Evolutionary conservation across 1,140 invertebrate genomes (phyloP).

Genomic region (Diachasmimorpha longicaudata): DNA sequence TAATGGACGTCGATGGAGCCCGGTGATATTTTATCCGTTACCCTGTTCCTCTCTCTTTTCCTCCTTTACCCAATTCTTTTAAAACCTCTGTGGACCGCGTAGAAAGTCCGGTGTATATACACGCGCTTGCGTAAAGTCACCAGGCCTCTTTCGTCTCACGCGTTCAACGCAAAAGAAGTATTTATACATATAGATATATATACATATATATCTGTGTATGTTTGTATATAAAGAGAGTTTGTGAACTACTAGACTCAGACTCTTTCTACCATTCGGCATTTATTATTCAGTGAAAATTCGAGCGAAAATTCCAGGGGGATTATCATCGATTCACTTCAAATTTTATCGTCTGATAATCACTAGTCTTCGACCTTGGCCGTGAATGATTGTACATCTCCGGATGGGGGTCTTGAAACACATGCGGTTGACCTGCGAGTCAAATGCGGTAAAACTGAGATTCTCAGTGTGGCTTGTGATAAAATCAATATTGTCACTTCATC

Average conservation of each 20-base stretch:
- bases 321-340: not conserved
- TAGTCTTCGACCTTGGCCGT: constrained; percentile 47
- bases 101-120: constrained; percentile 27
- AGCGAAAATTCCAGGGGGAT: not conserved
- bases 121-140: constrained; percentile 26
- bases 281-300: not conserved
- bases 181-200: not conserved
- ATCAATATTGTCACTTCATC: not conserved
- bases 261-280: no score
- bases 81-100: constrained; percentile 12
- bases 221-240: no score
- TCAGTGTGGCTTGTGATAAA: not conserved
- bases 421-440: not conserved
- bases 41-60: constrained; percentile 17
- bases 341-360: not conserved
- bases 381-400: constrained; percentile 29
- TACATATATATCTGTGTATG: no score
- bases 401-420: not conserved
- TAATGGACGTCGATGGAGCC: constrained; percentile 40
- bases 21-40: constrained; percentile 44
- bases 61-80: constrained; percentile 12
- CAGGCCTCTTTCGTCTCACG: not conserved
- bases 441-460: constrained; percentile 1
- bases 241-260: no score
- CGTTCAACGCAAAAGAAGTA: not conserved